Conservation (phyloP, 2,113 vertebrate genomes). For the Pristiophorus japonicus region DNA sequence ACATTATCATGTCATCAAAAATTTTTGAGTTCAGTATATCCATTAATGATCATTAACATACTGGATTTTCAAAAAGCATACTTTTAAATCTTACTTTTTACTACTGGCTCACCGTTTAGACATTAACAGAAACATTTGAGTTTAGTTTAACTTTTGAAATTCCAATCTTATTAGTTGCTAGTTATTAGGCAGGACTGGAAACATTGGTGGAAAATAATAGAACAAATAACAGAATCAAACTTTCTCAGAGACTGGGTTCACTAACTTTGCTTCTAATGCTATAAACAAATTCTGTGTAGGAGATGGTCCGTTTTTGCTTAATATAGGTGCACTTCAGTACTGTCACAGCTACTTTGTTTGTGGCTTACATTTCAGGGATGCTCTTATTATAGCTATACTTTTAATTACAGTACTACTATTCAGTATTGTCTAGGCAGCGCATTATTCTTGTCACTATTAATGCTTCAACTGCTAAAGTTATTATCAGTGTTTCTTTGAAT, state of each 20-base stretch:
- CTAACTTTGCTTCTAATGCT: not conserved
- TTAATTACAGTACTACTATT: constrained; percentile 30
- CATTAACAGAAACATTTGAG: not conserved
- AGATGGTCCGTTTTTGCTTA: not conserved
- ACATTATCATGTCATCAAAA: not conserved
- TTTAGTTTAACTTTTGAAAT: not conserved
- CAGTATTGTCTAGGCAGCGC: not conserved
- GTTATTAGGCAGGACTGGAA: not conserved
- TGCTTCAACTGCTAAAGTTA: not conserved
- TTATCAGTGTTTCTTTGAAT: constrained; percentile 19
- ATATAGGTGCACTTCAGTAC: not conserved
- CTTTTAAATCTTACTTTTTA: not conserved
- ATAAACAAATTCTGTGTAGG: not conserved
- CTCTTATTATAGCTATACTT: constrained; percentile 21
- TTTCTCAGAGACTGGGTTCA: not conserved
- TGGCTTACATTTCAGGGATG: not conserved
- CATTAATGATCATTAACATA: not conserved
- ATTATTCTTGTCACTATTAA: not conserved
- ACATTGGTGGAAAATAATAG: not conserved
- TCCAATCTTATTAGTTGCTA: not conserved
- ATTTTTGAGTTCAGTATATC: not conserved
- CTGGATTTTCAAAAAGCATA: not conserved
- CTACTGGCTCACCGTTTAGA: no score
- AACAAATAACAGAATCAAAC: not conserved
- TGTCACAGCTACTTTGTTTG: not conserved